These are phyloP conservation scores for Cyclopterus lumpus DNA, from an alignment of 2,797 vertebrate genomes.

Conservation along the genomic window DNA sequence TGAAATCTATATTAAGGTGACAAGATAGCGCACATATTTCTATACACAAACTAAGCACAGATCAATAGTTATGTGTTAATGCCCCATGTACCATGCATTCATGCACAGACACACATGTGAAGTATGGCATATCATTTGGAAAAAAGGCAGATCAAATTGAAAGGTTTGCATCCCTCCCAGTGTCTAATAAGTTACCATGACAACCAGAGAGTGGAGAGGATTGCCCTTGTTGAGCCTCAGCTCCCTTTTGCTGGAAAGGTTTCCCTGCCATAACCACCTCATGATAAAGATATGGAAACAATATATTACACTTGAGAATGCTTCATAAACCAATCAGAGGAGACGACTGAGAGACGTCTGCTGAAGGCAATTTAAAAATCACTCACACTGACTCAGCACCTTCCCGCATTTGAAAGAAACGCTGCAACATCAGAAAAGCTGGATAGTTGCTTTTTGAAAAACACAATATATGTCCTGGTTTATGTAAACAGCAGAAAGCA, in stretches of 20 bases:
- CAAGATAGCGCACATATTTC: not conserved
- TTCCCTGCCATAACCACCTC: constrained; percentile 53
- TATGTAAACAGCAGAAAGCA: not conserved
- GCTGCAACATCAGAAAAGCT: constrained; percentile 19
- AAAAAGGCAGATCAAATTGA: constrained; percentile 49
- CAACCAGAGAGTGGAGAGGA: constrained; percentile 73
- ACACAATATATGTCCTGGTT: not conserved
- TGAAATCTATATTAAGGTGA: constrained; percentile 24
- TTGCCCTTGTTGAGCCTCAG: constrained; percentile 65
- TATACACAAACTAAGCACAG: not conserved
- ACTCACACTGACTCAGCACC: constrained; percentile 30
- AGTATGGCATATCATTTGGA: constrained; percentile 1
- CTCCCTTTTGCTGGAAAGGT: constrained; percentile 57
- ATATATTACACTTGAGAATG: not conserved
- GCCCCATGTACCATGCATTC: not conserved
- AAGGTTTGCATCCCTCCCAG: constrained; percentile 62
- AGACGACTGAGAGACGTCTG: not conserved
- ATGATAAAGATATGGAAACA: constrained; percentile 12
- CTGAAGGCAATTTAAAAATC: constrained; percentile 10
- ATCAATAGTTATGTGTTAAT: not conserved
- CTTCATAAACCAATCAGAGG: not conserved
- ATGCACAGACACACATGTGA: constrained; percentile 5
- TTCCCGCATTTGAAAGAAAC: constrained; percentile 1
- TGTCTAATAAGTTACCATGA: constrained; percentile 81
- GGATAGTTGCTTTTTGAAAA: not conserved